A percentile compares a stretch with the other conserved stretches of the same genome.
phyloP scores from a whole-genome alignment of 2,113 vertebrate species.

The Noturus placidus region DNA sequence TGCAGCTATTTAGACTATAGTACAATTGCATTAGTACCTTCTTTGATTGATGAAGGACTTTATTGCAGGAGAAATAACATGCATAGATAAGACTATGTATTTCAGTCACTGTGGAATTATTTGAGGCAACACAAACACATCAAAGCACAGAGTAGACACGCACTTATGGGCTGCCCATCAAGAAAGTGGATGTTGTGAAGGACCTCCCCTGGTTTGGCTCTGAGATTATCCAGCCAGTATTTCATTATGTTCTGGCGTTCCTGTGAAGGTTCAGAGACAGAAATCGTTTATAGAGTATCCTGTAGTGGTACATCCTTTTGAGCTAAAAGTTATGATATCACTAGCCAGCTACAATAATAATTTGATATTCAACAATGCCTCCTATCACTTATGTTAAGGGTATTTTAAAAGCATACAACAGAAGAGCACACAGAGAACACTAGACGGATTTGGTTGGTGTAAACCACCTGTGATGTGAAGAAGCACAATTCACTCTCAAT shows the following conservation, averaged over 20 bases:
- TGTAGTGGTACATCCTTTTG: background rate
- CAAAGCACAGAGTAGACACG: constrained; percentile 59
- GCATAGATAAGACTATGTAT: background rate
- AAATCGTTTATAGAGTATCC: background rate
- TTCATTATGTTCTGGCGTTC: constrained; percentile 95
- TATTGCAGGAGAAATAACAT: background rate
- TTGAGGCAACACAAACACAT: constrained; percentile 38
- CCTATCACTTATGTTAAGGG: too few species aligned
- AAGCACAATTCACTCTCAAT: constrained; percentile 93
- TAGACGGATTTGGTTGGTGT: background rate
- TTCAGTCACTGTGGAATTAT: constrained; percentile 38
- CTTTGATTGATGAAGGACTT: background rate
- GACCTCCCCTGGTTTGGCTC: constrained; percentile 90
- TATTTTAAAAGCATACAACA: background rate
- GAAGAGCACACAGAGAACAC: background rate
- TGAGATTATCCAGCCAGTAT: constrained; percentile 94
- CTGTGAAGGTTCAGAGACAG: constrained; percentile 63
- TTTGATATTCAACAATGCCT: background rate
- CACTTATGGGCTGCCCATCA: constrained; percentile 97
- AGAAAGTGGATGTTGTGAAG: constrained; percentile 95
- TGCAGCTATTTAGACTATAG: constrained; percentile 27
- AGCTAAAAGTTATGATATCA: constrained; percentile 10
- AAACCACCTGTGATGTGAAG: constrained; percentile 91
- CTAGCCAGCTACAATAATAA: background rate
- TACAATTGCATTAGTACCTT: background rate